phyloP scores from a whole-genome alignment of 1,140 invertebrate genomes.

The Polyergus mexicanus region DNA sequence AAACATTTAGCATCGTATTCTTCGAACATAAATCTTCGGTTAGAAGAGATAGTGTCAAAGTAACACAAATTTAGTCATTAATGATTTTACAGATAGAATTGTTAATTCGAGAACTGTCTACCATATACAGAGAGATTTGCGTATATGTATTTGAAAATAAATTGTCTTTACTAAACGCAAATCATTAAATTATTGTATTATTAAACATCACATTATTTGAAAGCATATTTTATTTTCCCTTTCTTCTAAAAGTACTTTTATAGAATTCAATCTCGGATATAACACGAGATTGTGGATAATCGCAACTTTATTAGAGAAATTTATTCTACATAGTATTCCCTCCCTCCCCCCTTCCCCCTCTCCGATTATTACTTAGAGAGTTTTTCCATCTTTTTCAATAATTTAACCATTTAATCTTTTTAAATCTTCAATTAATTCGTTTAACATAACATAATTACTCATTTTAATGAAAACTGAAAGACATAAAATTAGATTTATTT shows the following conservation, averaged over 20 bases:
- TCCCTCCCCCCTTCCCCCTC: too few relatives aligned
- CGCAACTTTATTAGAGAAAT: neutral
- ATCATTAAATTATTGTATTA: slow-evolving; percentile 57
- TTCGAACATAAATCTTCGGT: neutral
- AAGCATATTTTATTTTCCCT: neutral
- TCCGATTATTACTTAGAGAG: neutral
- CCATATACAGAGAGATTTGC: neutral
- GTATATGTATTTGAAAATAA: slow-evolving; percentile 5
- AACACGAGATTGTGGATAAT: neutral
- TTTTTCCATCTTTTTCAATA: neutral
- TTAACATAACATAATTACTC: neutral
- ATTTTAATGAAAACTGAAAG: neutral
- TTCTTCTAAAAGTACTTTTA: neutral
- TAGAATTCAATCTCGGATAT: neutral
- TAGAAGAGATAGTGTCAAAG: neutral
- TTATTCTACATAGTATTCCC: neutral
- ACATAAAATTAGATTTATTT: neutral
- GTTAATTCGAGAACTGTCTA: neutral
- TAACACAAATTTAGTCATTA: neutral
- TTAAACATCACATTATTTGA: neutral
- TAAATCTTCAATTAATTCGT: neutral
- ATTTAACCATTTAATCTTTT: neutral
- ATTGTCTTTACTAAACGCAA: slow-evolving; percentile 13
- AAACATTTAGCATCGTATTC: neutral
- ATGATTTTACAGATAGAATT: neutral